A percentile compares a stretch with the other conserved stretches of the same genome.
Conservation (phyloP, 2,797 vertebrate species). For the Hippoglossus hippoglossus region DNA sequence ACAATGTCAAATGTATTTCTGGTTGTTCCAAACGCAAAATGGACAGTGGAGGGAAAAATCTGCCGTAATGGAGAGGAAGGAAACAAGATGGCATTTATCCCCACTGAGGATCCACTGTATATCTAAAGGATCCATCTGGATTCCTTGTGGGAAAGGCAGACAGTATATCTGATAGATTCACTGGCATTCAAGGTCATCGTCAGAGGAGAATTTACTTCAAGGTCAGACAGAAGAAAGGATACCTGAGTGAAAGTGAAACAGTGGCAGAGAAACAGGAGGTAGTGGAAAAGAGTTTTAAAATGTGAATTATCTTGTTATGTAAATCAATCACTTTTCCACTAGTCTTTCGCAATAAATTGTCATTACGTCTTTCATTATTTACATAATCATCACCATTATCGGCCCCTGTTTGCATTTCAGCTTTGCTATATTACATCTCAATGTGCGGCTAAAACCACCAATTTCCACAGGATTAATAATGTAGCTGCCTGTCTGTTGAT, state of each 20-base stretch:
- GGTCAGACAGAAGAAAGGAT: conserved; percentile 29
- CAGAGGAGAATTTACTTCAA: conserved; percentile 37
- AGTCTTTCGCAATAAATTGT: conserved; percentile 13
- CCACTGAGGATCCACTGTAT: background rate
- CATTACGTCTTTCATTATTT: conserved; percentile 31
- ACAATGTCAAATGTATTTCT: no score
- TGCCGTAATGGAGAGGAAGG: background rate
- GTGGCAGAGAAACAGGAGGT: background rate
- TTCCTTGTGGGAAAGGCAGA: no score
- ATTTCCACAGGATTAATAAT: conserved; percentile 62
- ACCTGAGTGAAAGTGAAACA: conserved; percentile 33
- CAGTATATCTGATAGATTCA: conserved; percentile 11
- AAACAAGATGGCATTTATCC: background rate
- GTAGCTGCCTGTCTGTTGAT: conserved; percentile 42
- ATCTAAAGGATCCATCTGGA: conserved; percentile 6
- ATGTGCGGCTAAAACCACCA: conserved; percentile 30
- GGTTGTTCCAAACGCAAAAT: no score
- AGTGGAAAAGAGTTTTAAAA: conserved; percentile 22
- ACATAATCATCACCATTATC: conserved; percentile 33
- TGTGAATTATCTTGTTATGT: conserved; percentile 16
- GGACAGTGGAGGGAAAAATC: no score
- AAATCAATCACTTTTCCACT: conserved; percentile 14
- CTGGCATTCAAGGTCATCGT: conserved; percentile 22
- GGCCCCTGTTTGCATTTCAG: conserved; percentile 26
- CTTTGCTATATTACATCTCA: conserved; percentile 27